Evolutionary conservation across 2,113 vertebrate genomes (phyloP), one percentile per base, ranked within the genome.

Genomic region (Physeter macrocephalus): DNA sequence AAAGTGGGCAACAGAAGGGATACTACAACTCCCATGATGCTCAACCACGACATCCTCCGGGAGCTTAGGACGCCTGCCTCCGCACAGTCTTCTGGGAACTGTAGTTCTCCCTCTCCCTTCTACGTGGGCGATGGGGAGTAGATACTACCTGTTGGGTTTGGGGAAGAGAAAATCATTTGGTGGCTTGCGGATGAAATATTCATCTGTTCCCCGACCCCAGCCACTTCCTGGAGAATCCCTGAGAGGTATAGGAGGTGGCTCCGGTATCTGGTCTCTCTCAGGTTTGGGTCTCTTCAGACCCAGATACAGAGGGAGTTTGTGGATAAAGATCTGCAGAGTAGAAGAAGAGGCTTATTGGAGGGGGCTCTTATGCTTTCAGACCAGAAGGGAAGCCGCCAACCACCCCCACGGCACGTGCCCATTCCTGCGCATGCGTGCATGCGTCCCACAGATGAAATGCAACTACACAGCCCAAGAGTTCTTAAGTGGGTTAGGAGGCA

Each of bases 181-280:
- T 0, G 99, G 99, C 93, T 99, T 99, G 85, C 99, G 99, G 89
- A 99, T 99, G 97, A 99, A 99, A 98, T 99, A 99, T 92, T 99
- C 99, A 27, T 99, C 99, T 0, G 98, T 98, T 1, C 97, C 98
- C 80, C 99, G 98, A 93, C 43, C 25, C 98, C 80, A 3, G 85
- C 89, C 88, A 96, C 98, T 78, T 98, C 94, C 97, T 97, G 98
- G 92, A 77, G 93, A n/a, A 62, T 96, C 93, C 4, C 97, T 98
- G 39, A 98, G 97, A 29, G 97, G 34, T 31, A 97, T 96, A 23
- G 80, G 41, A 54, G 74, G 84, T 14, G 78, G 95, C 46, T 98
- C 98, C 0, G 98, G 97, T 52, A 97, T 98, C 14, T 99, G 93
- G 1, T 99, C 98, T 10, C 98, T 97, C 92, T 99, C 99, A 1